Evolutionary conservation across 2,797 vertebrate species (phyloP), one percentile per base, ranked within the genome.

Genomic region (Thaleichthys pacificus): DNA sequence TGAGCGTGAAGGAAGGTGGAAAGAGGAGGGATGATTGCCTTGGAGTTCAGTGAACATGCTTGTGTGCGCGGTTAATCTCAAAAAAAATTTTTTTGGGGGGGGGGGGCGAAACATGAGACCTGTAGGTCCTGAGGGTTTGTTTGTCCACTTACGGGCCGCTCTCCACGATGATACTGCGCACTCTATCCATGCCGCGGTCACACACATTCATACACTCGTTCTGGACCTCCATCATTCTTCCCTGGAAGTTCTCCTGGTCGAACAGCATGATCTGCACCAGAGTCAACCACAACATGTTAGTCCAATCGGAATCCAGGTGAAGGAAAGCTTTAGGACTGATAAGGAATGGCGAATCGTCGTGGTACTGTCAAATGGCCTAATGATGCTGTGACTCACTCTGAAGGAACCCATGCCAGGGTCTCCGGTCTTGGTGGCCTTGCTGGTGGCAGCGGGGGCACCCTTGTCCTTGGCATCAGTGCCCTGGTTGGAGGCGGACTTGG

Each of bases 201-300:
- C 89, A 94, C 88, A 97, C 90, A 92, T 98, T 97, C 90, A 90
- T 89, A 86, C 96, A 98, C 89, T 98, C 96, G 4, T 92, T 88
- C 0, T 94, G 93, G 89, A 98, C 92, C 89, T 97, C 97, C 80
- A 94, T 92, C 89, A 94, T 94, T 69, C 91, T 92, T 82, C 97
- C 97, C 91, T 98, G 96, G 93, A 98, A 98, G 91, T 97, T 98
- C 92, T 98, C 97, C 92, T 97, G 95, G 67, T 98, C 96, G 4
- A 96, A 98, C 89, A 96, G 82, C 74, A 94, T 85, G 77, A 98
- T 93, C 97, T 98, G 89, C 7, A 72, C 49, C 51, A 42, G 51
- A 9, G 15, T 11, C 19, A 51, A 26, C 30, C 17, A 21, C 28
- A 22, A 47, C 71, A n/a, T 6, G 3, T 54, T n/a, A 54, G 51